Conservation (phyloP, 2,888 invertebrate genomes). For the Microctonus brassicae region DNA sequence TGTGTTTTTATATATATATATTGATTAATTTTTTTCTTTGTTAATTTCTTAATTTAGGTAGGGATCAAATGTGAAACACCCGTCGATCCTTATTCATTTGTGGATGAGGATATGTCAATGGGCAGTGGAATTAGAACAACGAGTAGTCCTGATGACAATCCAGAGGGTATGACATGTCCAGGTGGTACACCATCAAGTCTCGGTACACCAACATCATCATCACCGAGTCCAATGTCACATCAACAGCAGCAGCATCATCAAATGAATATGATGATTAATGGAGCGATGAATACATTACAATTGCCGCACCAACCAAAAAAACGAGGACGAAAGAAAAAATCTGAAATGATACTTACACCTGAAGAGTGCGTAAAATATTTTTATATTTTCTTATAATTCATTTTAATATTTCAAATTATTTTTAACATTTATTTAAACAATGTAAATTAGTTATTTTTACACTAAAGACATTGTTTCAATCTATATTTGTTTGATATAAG, state of each 20-base stretch:
- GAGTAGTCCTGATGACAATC: slow-evolving; percentile 69
- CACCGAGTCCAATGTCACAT: slow-evolving; percentile 54
- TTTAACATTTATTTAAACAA: neutral
- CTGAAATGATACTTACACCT: slow-evolving; percentile 68
- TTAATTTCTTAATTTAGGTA: slow-evolving; percentile 59
- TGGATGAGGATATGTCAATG: slow-evolving; percentile 81
- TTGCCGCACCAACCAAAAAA: slow-evolving; percentile 77
- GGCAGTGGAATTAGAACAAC: slow-evolving; percentile 73
- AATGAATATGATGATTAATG: slow-evolving; percentile 63
- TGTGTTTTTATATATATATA: neutral
- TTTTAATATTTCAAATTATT: neutral
- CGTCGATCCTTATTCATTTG: slow-evolving; percentile 88
- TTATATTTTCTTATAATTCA: neutral
- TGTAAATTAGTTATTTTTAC: slow-evolving; percentile 6
- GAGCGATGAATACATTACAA: slow-evolving; percentile 63
- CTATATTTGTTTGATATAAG: neutral
- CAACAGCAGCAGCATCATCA: slow-evolving; percentile 54
- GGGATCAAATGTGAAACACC: slow-evolving; percentile 74
- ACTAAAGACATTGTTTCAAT: neutral
- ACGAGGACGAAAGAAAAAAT: slow-evolving; percentile 88
- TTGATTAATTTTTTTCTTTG: neutral
- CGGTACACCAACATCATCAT: slow-evolving; percentile 62
- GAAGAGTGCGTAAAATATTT: slow-evolving; percentile 67
- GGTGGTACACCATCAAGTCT: slow-evolving; percentile 55
- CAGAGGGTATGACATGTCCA: slow-evolving; percentile 62